These are phyloP conservation scores for Onychomys arenicola DNA, from an alignment of 2,797 vertebrate species.

Conservation along the genomic window DNA sequence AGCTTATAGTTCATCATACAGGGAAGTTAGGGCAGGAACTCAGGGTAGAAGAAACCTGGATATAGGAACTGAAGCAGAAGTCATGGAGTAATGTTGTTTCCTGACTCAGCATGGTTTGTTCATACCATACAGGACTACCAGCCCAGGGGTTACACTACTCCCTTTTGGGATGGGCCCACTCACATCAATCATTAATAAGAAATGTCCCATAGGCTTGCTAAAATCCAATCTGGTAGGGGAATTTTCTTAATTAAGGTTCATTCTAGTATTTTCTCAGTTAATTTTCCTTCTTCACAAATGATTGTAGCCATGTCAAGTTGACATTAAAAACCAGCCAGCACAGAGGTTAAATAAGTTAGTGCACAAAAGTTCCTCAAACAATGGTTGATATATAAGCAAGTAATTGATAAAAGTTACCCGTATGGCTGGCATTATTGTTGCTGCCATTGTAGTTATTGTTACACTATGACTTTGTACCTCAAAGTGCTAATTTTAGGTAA, in stretches of 20 bases:
- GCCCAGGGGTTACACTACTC: background rate
- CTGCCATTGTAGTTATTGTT: background rate
- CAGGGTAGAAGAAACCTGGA: background rate
- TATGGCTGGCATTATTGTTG: no score
- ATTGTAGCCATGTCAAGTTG: background rate
- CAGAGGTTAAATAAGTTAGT: background rate
- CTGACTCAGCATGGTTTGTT: background rate
- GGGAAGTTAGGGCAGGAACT: background rate
- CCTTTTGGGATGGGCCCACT: background rate
- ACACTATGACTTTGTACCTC: background rate
- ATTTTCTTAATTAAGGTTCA: background rate
- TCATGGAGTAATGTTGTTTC: background rate
- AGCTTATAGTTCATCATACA: background rate
- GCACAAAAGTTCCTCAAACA: background rate
- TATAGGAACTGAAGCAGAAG: background rate
- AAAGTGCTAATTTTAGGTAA: background rate
- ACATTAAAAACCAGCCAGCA: background rate
- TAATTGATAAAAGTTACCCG: background rate
- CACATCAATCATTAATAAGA: background rate
- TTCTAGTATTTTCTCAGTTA: background rate
- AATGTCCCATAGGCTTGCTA: background rate
- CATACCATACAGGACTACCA: background rate
- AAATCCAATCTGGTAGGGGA: background rate
- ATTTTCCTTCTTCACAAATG: background rate
- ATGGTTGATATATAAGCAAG: background rate